Conservation (phyloP, 2,888 invertebrate genomes). For the Drosophila monieri region DNA sequence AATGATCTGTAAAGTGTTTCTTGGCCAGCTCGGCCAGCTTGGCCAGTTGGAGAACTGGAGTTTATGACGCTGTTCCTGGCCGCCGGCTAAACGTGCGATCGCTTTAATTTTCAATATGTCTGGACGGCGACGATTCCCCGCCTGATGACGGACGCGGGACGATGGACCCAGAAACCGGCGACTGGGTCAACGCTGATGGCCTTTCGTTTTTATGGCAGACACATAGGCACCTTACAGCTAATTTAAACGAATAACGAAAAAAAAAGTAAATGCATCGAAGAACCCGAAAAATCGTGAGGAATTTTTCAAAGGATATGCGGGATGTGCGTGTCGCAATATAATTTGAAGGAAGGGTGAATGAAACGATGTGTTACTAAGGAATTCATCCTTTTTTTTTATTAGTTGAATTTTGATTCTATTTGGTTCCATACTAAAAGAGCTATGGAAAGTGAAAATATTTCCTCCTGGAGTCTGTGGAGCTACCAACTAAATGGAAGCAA, state of each 20-base stretch:
- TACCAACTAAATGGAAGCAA: constrained; percentile 63
- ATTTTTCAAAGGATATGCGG: constrained; percentile 31
- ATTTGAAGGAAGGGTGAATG: constrained; percentile 20
- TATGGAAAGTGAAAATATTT: too few relatives aligned
- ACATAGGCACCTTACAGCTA: constrained; percentile 75
- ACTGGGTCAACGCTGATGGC: constrained; percentile 73
- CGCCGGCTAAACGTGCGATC: constrained; percentile 73
- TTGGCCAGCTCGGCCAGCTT: constrained; percentile 39
- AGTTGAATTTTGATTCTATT: neutral
- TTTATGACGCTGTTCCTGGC: constrained; percentile 46
- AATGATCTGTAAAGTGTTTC: constrained; percentile 80
- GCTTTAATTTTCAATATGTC: constrained; percentile 78
- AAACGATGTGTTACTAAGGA: constrained; percentile 12
- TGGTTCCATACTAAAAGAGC: too few relatives aligned
- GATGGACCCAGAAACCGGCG: constrained; percentile 40
- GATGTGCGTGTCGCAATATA: constrained; percentile 37
- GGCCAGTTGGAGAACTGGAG: constrained; percentile 45
- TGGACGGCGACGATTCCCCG: constrained; percentile 41
- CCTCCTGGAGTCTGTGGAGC: constrained; percentile 5
- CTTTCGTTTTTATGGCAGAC: constrained; percentile 79
- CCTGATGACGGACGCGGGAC: constrained; percentile 33
- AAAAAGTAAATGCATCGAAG: constrained; percentile 2
- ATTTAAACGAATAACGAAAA: constrained; percentile 53
- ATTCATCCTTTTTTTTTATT: constrained; percentile 8
- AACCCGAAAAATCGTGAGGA: constrained; percentile 40